Base-by-base conservation (phyloP, 2,888 invertebrate species). In the Brachyptera putata region DNA sequence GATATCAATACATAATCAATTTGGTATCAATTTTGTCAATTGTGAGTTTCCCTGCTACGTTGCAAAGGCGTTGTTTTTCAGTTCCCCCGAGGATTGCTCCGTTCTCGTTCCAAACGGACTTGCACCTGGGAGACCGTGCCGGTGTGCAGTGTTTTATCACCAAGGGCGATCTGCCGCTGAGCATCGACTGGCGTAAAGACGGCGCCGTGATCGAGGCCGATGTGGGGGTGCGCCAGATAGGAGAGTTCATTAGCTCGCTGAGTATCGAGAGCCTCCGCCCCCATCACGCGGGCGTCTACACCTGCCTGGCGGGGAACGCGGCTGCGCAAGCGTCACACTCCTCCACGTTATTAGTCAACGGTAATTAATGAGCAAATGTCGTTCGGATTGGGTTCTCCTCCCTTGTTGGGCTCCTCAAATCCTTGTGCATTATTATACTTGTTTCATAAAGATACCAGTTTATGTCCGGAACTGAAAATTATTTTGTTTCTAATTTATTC, bases 11-110 rank as follows among this genome's bases (percentile, higher is more conserved):
- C n/a, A n/a, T n/a, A 36, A 36, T 36, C 1, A 36, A n/a, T 36
- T 13, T 36, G 1, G 37, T 36, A n/a, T 36, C 13, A 36, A 36
- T 36, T 13, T 36, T 36, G 14, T 36, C 14, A n/a, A 14, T 36
- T 1, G 37, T 14, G 13, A 14, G 13, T 1, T 36, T 13, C 49
- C 25, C 3, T 11, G 26, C 49, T 34, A 48, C 39, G 58, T 48
- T 58, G 58, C 49, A 41, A 55, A 46, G 41, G 24, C 34, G 24
- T 64, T 60, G 60, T 56, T 67, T 60, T 62, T 21, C 60, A 74
- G 75, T 74, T 57, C 68, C 69, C 36, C 76, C 76, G 18, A 70
- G 72, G 64, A 73, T 76, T 48, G 69, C 71, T 50, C 73, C 75
- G 7, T 75, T 76, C 66, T 65, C 67, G 39, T 74, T 76, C 66